These are phyloP conservation scores for Ptychodera flava DNA, from an alignment of 35 echinoderm and acorn worm species.

Conservation along the genomic window DNA sequence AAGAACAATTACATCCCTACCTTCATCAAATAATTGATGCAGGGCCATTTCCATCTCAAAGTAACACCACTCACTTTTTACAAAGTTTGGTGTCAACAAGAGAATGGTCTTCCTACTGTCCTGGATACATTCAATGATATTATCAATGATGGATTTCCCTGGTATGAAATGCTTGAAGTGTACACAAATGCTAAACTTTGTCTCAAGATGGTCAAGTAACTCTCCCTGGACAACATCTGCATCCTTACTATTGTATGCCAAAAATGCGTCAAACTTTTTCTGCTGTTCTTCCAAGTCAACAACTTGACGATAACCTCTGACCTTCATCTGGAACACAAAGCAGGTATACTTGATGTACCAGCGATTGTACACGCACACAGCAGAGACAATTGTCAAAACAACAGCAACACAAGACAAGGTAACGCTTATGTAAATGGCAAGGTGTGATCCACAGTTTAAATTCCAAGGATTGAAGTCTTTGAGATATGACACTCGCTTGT, in stretches of 20 bases:
- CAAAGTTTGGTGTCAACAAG: no score
- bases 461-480: not conserved
- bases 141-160: not conserved
- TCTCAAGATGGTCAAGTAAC: not conserved
- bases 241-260: not conserved
- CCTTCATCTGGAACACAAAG: not conserved
- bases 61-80: no score
- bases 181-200: not conserved
- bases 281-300: not conserved
- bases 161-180: not conserved
- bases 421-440: not conserved
- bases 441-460: not conserved
- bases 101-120: no score
- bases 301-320: not conserved
- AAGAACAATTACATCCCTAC: no score
- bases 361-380: not conserved
- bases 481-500: not conserved
- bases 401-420: not conserved
- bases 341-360: not conserved
- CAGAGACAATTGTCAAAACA: not conserved
- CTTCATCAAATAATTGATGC: no score
- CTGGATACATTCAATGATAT: not conserved
- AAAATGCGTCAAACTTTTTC: not conserved
- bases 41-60: no score
- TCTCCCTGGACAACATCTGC: not conserved